phyloP scores from a whole-genome alignment of 2,888 invertebrate species.

The Hartigia nigra region DNA sequence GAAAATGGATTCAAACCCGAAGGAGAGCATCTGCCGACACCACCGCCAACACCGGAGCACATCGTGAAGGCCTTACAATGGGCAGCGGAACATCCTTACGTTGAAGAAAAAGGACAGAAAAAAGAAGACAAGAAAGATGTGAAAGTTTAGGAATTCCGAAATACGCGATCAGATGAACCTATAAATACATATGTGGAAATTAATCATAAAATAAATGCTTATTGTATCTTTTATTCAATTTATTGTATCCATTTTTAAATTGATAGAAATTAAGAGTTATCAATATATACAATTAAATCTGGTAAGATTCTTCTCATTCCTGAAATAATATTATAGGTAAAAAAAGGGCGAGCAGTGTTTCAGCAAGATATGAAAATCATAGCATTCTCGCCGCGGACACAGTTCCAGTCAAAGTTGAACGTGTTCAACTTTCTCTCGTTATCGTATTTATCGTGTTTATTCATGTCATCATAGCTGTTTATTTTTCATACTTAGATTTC shows the following conservation, averaged over 20 bases:
- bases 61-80: conserved; percentile 29
- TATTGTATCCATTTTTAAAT: neutral
- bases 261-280: neutral
- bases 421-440: neutral
- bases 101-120: too few species aligned
- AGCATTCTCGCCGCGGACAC: neutral
- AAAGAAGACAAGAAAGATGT: too few species aligned
- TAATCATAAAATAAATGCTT: neutral
- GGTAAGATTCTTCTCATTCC: neutral
- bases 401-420: neutral
- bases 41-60: conserved; percentile 27
- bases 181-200: neutral
- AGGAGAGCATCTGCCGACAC: conserved; percentile 31
- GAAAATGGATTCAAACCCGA: conserved; percentile 29
- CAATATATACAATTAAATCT: neutral
- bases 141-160: neutral
- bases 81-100: neutral
- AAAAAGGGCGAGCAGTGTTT: neutral
- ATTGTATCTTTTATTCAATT: neutral
- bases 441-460: neutral
- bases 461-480: neutral
- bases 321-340: neutral
- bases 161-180: neutral
- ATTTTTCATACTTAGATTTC: neutral
- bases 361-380: neutral